Percentiles rank a stretch among this genome's conserved stretches.
Evolutionary conservation across 2,888 invertebrate genomes (phyloP).

Genomic region (Synergus umbraculus): DNA sequence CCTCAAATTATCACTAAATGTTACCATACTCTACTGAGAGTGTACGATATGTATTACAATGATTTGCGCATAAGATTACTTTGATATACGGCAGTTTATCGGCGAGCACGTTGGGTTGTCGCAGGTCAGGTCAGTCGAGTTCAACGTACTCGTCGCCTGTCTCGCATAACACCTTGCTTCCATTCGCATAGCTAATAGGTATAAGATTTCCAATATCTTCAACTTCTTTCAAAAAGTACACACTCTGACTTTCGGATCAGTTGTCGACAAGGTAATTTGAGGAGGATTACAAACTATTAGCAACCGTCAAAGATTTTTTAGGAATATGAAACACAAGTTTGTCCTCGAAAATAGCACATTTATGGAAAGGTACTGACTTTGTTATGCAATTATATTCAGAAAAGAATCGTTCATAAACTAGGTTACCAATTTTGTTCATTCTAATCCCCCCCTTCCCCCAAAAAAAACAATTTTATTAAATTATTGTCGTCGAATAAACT

Average conservation of each 20-base stretch:
- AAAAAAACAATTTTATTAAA: too few species aligned
- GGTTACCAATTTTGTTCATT: too few species aligned
- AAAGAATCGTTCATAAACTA: too few species aligned
- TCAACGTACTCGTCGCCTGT: conserved; percentile 65
- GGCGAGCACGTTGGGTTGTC: conserved; percentile 67
- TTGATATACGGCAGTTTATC: conserved; percentile 66
- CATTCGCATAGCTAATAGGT: conserved; percentile 31
- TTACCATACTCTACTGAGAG: conserved; percentile 27
- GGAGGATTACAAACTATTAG: background rate
- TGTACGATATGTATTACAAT: conserved; percentile 50
- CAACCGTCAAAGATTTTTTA: background rate
- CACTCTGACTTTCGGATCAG: conserved; percentile 23
- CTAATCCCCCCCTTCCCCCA: too few species aligned
- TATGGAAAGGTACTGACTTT: too few species aligned
- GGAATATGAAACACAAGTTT: background rate
- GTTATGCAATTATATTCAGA: too few species aligned
- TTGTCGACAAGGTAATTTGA: background rate
- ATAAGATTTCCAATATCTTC: conserved; percentile 22
- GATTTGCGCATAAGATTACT: conserved; percentile 63
- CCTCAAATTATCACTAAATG: conserved; percentile 30
- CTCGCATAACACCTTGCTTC: conserved; percentile 39
- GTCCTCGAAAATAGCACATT: too few species aligned
- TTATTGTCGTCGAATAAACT: too few species aligned
- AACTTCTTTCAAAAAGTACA: background rate
- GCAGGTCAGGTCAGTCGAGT: conserved; percentile 72